Conservation (phyloP, 2,797 vertebrate genomes). For the Masticophis lateralis region DNA sequence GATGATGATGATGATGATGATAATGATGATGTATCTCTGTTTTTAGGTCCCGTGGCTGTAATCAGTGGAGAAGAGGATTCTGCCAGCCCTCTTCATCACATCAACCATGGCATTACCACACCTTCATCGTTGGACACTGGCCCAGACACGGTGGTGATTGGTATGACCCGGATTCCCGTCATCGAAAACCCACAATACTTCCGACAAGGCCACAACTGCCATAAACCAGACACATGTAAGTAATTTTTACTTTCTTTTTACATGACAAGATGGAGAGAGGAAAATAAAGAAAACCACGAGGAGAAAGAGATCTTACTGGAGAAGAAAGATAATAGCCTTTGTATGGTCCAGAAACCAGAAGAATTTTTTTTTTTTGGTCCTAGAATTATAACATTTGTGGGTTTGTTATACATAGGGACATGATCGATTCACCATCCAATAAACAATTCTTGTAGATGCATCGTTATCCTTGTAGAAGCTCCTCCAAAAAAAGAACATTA, state of each 20-base stretch:
- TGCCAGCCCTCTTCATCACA: slow-evolving; percentile 95
- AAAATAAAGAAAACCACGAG: not conserved
- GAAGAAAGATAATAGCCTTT: slow-evolving; percentile 53
- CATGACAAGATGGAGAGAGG: not conserved
- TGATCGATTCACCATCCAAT: slow-evolving; percentile 39
- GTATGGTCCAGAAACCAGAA: slow-evolving; percentile 70
- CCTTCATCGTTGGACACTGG: slow-evolving; percentile 89
- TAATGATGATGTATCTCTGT: accelerated
- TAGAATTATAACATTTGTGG: slow-evolving; percentile 63
- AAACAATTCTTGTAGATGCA: slow-evolving; percentile 39
- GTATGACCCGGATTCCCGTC: slow-evolving; percentile 97
- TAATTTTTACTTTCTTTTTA: slow-evolving; percentile 29
- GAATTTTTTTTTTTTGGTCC: slow-evolving; percentile 45
- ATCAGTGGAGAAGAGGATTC: slow-evolving; percentile 98
- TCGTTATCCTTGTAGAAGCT: slow-evolving; percentile 38
- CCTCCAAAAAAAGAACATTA: slow-evolving; percentile 5
- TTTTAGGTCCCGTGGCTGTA: slow-evolving; percentile 90
- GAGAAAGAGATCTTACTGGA: slow-evolving; percentile 32
- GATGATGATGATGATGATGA: not conserved
- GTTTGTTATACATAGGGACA: slow-evolving; percentile 7
- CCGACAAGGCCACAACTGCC: slow-evolving; percentile 95
- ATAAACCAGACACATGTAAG: slow-evolving; percentile 95
- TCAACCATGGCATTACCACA: slow-evolving; percentile 94
- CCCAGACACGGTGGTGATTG: slow-evolving; percentile 93
- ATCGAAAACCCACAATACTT: slow-evolving; percentile 98